These are phyloP conservation scores for Liasis olivaceus DNA, from an alignment of 2,797 vertebrate species.

Conservation along the genomic window DNA sequence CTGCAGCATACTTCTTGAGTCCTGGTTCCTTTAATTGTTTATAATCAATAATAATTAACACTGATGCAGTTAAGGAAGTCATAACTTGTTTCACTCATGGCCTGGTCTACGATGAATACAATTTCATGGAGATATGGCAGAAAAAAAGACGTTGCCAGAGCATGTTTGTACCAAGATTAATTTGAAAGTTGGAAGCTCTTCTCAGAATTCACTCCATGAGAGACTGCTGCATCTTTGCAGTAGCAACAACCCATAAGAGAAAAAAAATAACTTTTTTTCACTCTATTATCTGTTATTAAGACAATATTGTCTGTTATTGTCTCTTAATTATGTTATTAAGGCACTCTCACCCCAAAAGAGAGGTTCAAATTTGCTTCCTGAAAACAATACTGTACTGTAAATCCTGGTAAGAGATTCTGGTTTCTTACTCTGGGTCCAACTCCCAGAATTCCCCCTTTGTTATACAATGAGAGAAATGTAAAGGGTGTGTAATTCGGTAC, in stretches of 20 bases:
- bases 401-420: conserved; percentile 34
- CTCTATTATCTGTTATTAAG: background rate
- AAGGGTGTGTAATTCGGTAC: background rate
- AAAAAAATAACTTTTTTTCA: background rate
- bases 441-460: background rate
- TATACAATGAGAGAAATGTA: background rate
- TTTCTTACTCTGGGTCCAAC: background rate
- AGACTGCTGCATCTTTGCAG: background rate
- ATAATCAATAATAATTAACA: background rate
- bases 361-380: conserved; percentile 13
- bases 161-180: background rate
- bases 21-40: background rate
- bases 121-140: background rate
- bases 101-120: background rate
- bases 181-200: no score
- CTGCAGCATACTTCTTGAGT: background rate
- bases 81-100: background rate
- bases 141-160: background rate
- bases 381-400: background rate
- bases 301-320: background rate
- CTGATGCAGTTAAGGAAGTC: background rate
- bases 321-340: background rate
- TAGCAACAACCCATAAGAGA: background rate
- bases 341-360: background rate
- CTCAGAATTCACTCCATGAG: no score